Conservation (phyloP, 2,797 vertebrate genomes). For the Artibeus jamaicensis region DNA sequence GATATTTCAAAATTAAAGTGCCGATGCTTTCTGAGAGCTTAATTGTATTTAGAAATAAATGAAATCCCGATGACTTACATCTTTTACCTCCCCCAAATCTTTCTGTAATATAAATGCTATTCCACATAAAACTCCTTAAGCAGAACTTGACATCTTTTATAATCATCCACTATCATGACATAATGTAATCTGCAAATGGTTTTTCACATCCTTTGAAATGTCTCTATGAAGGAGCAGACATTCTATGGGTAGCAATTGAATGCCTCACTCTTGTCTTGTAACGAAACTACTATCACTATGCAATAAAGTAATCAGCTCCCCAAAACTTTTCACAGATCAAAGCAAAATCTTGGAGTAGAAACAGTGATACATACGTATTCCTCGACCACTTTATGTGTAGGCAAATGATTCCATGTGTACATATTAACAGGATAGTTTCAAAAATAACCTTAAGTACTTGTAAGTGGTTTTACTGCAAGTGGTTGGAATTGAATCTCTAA, state of each 20-base stretch:
- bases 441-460: slow-evolving; percentile 4
- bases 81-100: slow-evolving; percentile 24
- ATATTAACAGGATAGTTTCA: neutral
- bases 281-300: slow-evolving; percentile 18
- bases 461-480: neutral
- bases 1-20: slow-evolving; percentile 41
- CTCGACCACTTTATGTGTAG: neutral
- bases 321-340: slow-evolving; percentile 25
- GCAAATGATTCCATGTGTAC: neutral
- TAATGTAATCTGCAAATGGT: slow-evolving; percentile 56
- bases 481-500: slow-evolving; percentile 42
- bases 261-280: neutral
- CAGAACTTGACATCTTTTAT: slow-evolving; percentile 64
- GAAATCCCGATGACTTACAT: slow-evolving; percentile 49
- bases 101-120: slow-evolving; percentile 54
- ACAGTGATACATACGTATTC: neutral
- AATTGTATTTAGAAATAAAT: slow-evolving; percentile 67
- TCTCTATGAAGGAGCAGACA: slow-evolving; percentile 59
- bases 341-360: slow-evolving; percentile 52
- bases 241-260: slow-evolving; percentile 14
- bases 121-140: slow-evolving; percentile 64
- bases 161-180: slow-evolving; percentile 53
- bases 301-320: slow-evolving; percentile 32
- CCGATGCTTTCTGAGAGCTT: slow-evolving; percentile 38
- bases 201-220: slow-evolving; percentile 55